Evolutionary conservation across 2,888 invertebrate genomes (phyloP), one percentile per base, ranked within the genome.

Genomic region (Hipparchia sbordonii): DNA sequence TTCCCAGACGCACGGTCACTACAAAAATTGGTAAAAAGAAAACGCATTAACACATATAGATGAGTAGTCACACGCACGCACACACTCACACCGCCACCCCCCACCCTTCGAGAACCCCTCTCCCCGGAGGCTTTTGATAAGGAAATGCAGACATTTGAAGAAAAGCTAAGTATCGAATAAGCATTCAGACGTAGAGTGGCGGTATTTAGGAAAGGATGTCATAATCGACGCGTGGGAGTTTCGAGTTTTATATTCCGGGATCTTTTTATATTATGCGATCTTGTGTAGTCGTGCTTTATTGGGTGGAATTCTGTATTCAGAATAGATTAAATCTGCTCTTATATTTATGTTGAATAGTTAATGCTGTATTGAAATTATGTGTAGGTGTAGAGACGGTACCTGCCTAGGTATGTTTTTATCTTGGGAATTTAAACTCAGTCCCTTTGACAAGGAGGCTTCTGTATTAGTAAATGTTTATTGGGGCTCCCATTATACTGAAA

Each of bases 31-130:
- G 92, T 93, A 93, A 93, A 93, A 93, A 93, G 92, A 93, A 93
- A 93, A 93, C 93, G 92, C 93, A 93, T 93, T 93, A 93, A 92
- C 93, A 93, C 93, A 92, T 93, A 93, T 93, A 93, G 89, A 91
- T 91, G 91, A 92, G 85, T 89, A 87, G 89, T 89, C 88, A 87
- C 88, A 91, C 89, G 89, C 85, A 85, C 90, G 85, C 86, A 86
- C 79, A 81, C 80, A 78, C 77, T 71, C 74, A 63, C 79, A 74
- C 76, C 67, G 73, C 77, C 82, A 80, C 81, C 82, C 78, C 78
- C 76, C 79, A 85, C 85, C 87, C 89, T 89, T 88, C 88, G 90
- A 90, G 90, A 89, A 85, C 75, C 88, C 89, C 86, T 81, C 87
- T 86, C 84, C 81, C 82, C 84, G 84, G 87, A 87, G 88, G 84